A percentile compares a stretch with the other conserved stretches of the same genome.
phyloP scores from a whole-genome alignment of 1,140 invertebrate genomes.

The Elysia chlorotica region DNA sequence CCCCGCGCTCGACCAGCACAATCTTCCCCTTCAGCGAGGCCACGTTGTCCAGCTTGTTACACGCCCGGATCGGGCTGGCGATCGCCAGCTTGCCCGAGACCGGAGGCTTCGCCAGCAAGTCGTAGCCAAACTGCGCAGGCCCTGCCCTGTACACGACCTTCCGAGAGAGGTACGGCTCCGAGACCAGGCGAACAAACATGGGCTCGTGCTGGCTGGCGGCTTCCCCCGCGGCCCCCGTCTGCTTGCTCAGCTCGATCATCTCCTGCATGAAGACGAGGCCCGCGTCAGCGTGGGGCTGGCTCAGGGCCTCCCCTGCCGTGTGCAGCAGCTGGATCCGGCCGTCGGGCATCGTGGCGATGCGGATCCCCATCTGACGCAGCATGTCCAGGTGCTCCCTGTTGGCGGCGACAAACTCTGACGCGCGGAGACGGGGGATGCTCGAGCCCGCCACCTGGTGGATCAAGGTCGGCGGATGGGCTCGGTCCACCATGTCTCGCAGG shows the following conservation, averaged over 20 bases:
- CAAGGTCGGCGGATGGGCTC: constrained; percentile 15
- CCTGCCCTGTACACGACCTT: constrained; percentile 73
- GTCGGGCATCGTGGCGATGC: constrained; percentile 83
- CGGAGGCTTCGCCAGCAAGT: constrained; percentile 66
- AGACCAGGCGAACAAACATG: constrained; percentile 47
- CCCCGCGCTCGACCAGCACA: constrained; percentile 82
- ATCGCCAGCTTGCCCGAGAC: constrained; percentile 64
- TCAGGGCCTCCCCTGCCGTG: constrained; percentile 69
- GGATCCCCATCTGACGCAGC: constrained; percentile 92
- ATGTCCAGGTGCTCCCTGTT: constrained; percentile 89
- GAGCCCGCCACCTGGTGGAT: constrained; percentile 7
- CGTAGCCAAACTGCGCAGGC: constrained; percentile 88
- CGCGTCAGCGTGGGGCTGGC: constrained; percentile 84
- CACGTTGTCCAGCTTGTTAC: constrained; percentile 71
- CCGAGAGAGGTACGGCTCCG: constrained; percentile 40
- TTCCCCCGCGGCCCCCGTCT: no score
- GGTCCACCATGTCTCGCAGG: constrained; percentile 83
- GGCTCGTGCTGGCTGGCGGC: constrained; percentile 56
- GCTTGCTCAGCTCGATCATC: constrained; percentile 90
- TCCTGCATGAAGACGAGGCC: constrained; percentile 96
- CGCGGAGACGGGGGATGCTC: constrained; percentile 48
- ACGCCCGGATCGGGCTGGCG: constrained; percentile 74
- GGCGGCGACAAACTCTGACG: constrained; percentile 71
- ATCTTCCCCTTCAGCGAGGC: constrained; percentile 75
- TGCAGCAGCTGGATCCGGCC: constrained; percentile 90